Base-by-base conservation (phyloP, 2,113 vertebrate species). In the Misgurnus anguillicaudatus region DNA sequence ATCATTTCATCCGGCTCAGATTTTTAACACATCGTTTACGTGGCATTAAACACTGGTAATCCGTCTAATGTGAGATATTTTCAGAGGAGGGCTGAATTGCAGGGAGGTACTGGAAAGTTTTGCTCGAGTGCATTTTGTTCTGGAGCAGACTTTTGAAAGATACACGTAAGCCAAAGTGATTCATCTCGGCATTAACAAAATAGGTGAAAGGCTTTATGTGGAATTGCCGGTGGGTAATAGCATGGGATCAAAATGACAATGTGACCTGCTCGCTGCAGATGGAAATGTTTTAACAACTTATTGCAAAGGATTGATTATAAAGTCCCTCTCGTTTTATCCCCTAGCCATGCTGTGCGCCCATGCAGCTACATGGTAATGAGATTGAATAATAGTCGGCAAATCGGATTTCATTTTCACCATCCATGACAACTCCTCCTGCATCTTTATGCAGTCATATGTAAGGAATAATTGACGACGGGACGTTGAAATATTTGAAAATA, bases 21-120 rank as follows among this genome's bases (percentile, higher is more conserved):
- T 61, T 68, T 38, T 72, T 7, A 64, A 72, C 68, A 41, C 58
- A 36, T 14, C 47, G 45, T 72, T 79, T 47, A 72, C 47, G 60
- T 64, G 77, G 77, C 68, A 79, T 79, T 72, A 79, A 79, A 79
- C 60, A 64, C 77, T 64, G n/a, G 14, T 48, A 73, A 78, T 64
- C 69, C 36, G 9, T 77, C 66, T 62, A 70, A 60, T 45, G 36
- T 4, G 11, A 55, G 65, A 63, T 79, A 83, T 68, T 79, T 79
- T 64, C 42, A 48, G 58, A 11, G 57, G 42, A 66, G 63, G 55
- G 55, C 16, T 68, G 62, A 74, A 75, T 69, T 63, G 47, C 65
- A 79, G 24, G 16, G 64, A 82, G 38, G 55, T 21, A 63, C 39
- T 41, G 42, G 62, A 60, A 74, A 42, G 31, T 68, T 83, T 57